Evolutionary conservation across 2,797 vertebrate genomes (phyloP).

Genomic region (Knipowitschia caucasica): DNA sequence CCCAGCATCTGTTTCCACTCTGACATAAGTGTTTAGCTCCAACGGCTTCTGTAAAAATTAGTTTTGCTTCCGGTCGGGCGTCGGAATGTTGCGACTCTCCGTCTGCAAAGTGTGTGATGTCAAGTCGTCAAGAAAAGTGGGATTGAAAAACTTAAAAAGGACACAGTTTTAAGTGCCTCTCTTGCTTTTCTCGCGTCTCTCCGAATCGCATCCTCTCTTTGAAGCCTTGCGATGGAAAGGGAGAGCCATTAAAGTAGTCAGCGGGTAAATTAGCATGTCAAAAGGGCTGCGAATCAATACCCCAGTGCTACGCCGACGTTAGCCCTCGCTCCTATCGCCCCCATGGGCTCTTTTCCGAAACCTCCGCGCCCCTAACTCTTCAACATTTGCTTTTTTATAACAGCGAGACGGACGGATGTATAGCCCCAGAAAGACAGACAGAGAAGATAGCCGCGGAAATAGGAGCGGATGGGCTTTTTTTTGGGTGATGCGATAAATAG

Average conservation of each 20-base stretch:
- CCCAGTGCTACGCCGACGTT: conserved; percentile 65
- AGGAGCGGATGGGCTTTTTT: conserved; percentile 18
- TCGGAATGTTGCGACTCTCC: conserved; percentile 5
- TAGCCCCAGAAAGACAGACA: conserved; percentile 58
- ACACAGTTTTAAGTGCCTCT: conserved; percentile 22
- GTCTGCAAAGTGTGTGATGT: conserved; percentile 26
- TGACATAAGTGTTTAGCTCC: not conserved
- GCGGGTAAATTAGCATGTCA: conserved; percentile 84
- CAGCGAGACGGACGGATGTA: conserved; percentile 58
- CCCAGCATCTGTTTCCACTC: conserved; percentile 6
- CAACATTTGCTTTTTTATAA: conserved; percentile 43
- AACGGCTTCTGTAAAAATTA: conserved; percentile 1
- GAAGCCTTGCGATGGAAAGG: conserved; percentile 77
- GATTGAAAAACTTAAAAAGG: conserved; percentile 13
- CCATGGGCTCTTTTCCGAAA: conserved; percentile 28
- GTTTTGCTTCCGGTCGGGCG: conserved; percentile 15
- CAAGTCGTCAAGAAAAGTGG: conserved; percentile 13
- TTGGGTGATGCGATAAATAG: conserved; percentile 14
- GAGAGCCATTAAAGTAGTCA: conserved; percentile 77
- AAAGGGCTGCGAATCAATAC: conserved; percentile 83
- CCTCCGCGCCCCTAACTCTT: conserved; percentile 47
- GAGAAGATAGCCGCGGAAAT: conserved; percentile 38
- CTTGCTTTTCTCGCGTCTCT: conserved; percentile 57
- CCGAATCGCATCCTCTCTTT: conserved; percentile 81
- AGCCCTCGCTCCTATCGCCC: conserved; percentile 51